These are phyloP conservation scores for Argynnis bischoffii DNA, from an alignment of 2,888 invertebrate genomes.

Conservation along the genomic window DNA sequence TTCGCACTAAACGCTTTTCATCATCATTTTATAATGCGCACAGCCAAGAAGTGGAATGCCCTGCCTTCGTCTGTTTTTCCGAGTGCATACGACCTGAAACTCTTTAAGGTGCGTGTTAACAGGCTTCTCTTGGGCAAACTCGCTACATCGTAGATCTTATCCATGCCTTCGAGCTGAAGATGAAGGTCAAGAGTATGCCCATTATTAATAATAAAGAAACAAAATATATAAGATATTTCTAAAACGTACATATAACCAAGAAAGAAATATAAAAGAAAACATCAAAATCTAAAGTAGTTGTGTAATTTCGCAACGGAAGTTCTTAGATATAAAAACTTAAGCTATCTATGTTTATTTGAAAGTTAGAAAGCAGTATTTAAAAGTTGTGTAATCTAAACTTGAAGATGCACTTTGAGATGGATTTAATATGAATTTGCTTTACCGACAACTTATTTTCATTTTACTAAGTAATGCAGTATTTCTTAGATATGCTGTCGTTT, in stretches of 20 bases:
- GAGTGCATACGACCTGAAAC: too few relatives aligned
- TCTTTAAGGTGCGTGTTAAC: too few relatives aligned
- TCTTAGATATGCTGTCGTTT: not conserved
- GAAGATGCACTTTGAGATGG: slow-evolving; percentile 13
- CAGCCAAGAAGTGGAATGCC: too few relatives aligned
- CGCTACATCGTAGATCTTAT: too few relatives aligned
- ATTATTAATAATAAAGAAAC: too few relatives aligned
- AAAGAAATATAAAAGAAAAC: not conserved
- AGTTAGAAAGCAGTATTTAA: not conserved
- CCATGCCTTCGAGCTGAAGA: too few relatives aligned
- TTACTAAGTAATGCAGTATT: not conserved
- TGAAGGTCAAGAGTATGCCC: too few relatives aligned
- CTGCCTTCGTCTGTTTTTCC: too few relatives aligned
- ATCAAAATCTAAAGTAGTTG: slow-evolving; percentile 1
- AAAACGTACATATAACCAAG: not conserved
- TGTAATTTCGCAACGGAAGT: slow-evolving; percentile 5
- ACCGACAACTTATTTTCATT: slow-evolving; percentile 2
- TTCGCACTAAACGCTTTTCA: too few relatives aligned
- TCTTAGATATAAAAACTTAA: slow-evolving; percentile 8
- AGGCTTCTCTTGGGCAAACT: too few relatives aligned
- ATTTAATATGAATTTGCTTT: slow-evolving; percentile 13
- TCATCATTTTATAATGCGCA: too few relatives aligned
- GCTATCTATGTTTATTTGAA: not conserved
- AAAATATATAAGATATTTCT: too few relatives aligned
- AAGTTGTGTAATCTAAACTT: slow-evolving; percentile 21